A percentile compares a stretch with the other conserved stretches of the same genome.
Evolutionary conservation across 2,888 invertebrate species (phyloP).

Genomic region (Siphlonurus alternatus): DNA sequence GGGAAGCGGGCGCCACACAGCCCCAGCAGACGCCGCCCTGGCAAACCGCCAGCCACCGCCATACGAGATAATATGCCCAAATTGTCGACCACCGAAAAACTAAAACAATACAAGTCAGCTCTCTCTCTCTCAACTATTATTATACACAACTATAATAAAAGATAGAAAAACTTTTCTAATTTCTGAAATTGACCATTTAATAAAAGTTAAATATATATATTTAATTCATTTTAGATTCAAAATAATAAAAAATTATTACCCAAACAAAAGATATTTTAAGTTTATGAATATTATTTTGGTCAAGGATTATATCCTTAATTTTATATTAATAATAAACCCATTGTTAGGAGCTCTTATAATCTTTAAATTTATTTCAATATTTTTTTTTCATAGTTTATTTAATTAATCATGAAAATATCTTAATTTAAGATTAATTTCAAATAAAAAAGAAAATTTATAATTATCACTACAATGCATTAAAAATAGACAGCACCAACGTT

Average conservation of each 20-base stretch:
- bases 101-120: neutral
- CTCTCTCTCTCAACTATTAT: neutral
- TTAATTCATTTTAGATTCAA: too few species aligned
- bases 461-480: too few species aligned
- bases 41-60: neutral
- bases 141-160: neutral
- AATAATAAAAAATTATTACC: too few species aligned
- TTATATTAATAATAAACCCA: too few species aligned
- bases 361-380: neutral
- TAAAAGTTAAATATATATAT: neutral
- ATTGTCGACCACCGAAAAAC: neutral
- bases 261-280: too few species aligned
- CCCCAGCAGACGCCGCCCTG: neutral
- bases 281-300: neutral
- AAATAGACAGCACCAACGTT: too few species aligned
- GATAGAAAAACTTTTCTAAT: neutral
- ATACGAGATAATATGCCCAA: neutral
- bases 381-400: too few species aligned
- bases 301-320: too few species aligned
- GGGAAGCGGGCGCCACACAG: neutral
- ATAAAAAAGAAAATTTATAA: too few species aligned
- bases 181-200: neutral
- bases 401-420: too few species aligned
- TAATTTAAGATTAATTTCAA: too few species aligned
- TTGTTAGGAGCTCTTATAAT: too few species aligned